Evolutionary conservation across 2,797 vertebrate genomes (phyloP), one percentile per base, ranked within the genome.

Genomic region (Bothrops alternatus): DNA sequence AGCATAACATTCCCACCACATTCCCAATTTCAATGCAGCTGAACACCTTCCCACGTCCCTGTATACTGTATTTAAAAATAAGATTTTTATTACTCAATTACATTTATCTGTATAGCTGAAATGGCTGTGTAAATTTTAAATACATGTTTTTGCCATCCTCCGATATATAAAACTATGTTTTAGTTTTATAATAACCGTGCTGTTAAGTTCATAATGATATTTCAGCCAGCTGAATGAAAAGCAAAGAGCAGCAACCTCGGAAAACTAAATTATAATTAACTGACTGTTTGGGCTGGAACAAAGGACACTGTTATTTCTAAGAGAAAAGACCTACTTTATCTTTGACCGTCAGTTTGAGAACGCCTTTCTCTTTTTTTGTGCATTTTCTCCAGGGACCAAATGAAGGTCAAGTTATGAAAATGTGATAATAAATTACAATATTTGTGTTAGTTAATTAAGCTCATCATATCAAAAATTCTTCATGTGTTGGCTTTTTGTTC

Each of bases 401-500:
- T 94, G 91, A 96, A 97, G 94, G 91, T 96, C 82, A 92, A 60
- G 88, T 94, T 96, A 95, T 95, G 96, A 95, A 96, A 88, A 96
- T 96, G 53, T 91, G 86, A 61, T 96, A 95, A 93, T 95, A 95
- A 94, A 95, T 95, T 91, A 69, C 42, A 94, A 92, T 96, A 95
- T 97, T 97, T 97, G 42, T 96, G 57, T 94, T 95, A 93, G 90
- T 90, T 97, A 96, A 97, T 97, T 97, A 97, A 96, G 96, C 32
- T 53, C 96, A 88, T 95, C 92, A 95, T 82, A 93, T 95, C 91
- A 95, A 95, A 94, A 94, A 91, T 50, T 86, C 69, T 90, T 50
- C 93, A 90, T 93, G 91, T 20, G 26, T 60, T 95, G 61, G 92
- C 87, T 88, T 20, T 87, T 88, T 95, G 58, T 58, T 96, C 92